Evolutionary conservation across 2,113 vertebrate species (phyloP), one percentile per base, ranked within the genome.

Genomic region (Chelonoidis abingdonii): DNA sequence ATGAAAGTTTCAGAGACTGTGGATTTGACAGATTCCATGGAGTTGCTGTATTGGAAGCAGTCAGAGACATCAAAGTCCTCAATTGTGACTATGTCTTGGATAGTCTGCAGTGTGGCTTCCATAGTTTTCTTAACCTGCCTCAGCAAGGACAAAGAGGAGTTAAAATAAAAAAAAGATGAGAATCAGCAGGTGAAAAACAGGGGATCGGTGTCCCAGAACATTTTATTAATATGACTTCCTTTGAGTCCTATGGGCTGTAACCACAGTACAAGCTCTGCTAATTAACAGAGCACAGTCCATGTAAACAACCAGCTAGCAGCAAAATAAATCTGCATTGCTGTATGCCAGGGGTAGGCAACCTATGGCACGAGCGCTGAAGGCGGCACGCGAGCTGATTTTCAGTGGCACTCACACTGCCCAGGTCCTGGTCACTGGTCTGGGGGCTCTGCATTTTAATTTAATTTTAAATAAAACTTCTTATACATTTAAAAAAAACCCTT

Each of bases 21-120:
- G 93, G 99, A 99, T 94, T 99, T 99, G 92, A 99, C 99, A 0
- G 99, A 99, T 97, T 99, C 99, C 99, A 99, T 99, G n/a, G 99
- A 99, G 98, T 99, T 99, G 98, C 99, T 99, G 98, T 99, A 99
- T 96, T 99, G 99, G 97, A 99, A 99, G 97, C 99, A 99, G 97
- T 99, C 99, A 0, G 99, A 99, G 50, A 99, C 99, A 41, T 99
- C 99, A 2, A 99, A 99, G 98, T 99, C 99, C 97, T 99, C 99
- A 5, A 99, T 99, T 0, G 99, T 99, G 97, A 99, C 99, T 92
- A 99, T 99, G 96, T 99, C 99, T 96, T 99, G 99, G 96, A 99
- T 99, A 44, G 99, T 99, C 98, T 99, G 99, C 54, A 99, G 98
- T 0, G 99, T 99, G 53, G 99, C 99, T 86, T 99, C 99, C 99